Evolutionary conservation across 2,113 vertebrate genomes (phyloP), one percentile per base, ranked within the genome.

Genomic region (Anas platyrhynchos): DNA sequence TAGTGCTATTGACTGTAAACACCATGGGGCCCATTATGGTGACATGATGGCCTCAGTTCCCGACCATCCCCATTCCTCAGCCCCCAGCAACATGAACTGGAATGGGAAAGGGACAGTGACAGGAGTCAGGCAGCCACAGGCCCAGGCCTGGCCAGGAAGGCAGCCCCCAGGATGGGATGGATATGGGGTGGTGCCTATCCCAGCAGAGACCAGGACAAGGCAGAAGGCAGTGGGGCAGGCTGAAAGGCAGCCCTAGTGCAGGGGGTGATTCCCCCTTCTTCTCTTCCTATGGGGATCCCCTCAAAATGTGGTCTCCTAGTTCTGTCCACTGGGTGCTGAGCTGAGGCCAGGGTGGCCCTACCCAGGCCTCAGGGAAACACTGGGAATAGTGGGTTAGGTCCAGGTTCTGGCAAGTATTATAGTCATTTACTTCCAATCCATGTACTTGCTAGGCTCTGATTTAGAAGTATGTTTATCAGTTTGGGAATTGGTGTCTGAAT

Each of bases 111-210:
- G 32, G 8, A 34, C 11, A 56, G 10, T 14, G 10, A 31, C 7
- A 34, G 10, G 5, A 4, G 1, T 58, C 36, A 78, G 25, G 11
- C 7, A 0, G 0, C 26, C 38, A 25, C 38, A 36, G 6, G 36
- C 11, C 16, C 62, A 41, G 62, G 36, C 16, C 25, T 27, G 36
- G 25, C 10, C 38, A 43, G 38, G 25, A 43, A 66, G 27, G 38
- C 38, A 43, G 38, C 5, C 27, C 62, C 18, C 12, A 31, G 38
- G 16, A 8, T 43, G 16, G 7, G 7, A 8, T 4, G 6, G 38
- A 8, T 18, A 5, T 0, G 0, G 79, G 21, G 9, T 52, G 18
- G 11, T 68, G 14, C 26, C 41, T n/a, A 16, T 7, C n/a, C 74
- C 67, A 69, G 23, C 7, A 25, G 48, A 14, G 31, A 22, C 12